These are phyloP conservation scores for Manis crassicaudata DNA, from an alignment of 2,797 vertebrate genomes.

Conservation along the genomic window DNA sequence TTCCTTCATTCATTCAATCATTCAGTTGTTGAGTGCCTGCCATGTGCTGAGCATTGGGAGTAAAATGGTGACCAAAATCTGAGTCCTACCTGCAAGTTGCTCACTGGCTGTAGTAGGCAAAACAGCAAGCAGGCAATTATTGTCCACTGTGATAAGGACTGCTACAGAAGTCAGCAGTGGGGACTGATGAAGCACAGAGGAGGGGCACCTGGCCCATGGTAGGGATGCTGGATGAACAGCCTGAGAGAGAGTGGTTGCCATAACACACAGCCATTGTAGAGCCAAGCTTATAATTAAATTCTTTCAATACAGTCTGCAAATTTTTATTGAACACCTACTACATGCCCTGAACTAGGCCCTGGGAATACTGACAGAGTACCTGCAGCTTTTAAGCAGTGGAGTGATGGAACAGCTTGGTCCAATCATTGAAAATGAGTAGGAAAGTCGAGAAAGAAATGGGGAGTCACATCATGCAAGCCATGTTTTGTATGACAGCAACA, in stretches of 20 bases:
- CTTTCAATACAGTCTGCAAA: background rate
- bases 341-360: background rate
- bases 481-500: background rate
- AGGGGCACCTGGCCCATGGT: background rate
- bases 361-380: background rate
- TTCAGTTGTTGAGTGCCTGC: background rate
- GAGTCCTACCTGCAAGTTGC: background rate
- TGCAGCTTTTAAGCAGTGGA: background rate
- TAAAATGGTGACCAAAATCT: background rate
- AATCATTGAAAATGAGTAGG: background rate
- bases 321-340: conserved; percentile 3
- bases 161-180: background rate
- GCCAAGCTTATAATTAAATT: conserved; percentile 29
- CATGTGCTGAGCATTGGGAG: background rate
- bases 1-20: background rate
- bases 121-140: background rate
- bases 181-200: background rate
- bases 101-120: background rate
- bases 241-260: background rate
- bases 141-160: background rate
- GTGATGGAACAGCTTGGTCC: background rate
- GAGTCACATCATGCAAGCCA: background rate
- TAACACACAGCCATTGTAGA: background rate
- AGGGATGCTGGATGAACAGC: background rate
- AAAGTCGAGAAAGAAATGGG: background rate